Conservation (phyloP, 1,140 invertebrate genomes). For the Drosophila mojavensis region DNA sequence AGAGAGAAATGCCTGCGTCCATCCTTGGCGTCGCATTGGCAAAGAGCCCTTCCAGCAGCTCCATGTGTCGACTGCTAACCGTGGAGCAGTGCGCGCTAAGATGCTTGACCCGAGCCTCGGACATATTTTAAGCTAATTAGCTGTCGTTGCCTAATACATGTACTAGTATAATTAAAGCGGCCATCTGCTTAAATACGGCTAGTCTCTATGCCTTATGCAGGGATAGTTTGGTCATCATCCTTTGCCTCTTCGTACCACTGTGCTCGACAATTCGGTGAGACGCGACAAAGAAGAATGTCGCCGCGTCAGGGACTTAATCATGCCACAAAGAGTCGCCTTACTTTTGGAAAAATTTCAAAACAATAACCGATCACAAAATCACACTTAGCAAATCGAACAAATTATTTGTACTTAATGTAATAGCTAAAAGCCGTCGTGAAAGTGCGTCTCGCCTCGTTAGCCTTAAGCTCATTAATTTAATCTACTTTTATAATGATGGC, state of each 20-base stretch:
- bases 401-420: too few species aligned
- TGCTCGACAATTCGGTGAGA: constrained; percentile 29
- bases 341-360: constrained; percentile 38
- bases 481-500: too few species aligned
- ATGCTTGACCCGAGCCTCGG: constrained; percentile 7
- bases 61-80: constrained; percentile 4
- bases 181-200: too few species aligned
- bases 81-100: constrained; percentile 11
- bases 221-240: too few species aligned
- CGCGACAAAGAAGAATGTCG: constrained; percentile 36
- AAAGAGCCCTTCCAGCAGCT: constrained; percentile 43
- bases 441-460: too few species aligned
- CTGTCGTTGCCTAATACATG: background rate
- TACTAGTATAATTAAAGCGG: too few species aligned
- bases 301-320: constrained; percentile 39
- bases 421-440: too few species aligned
- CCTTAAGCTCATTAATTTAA: too few species aligned
- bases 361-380: constrained; percentile 36
- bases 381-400: background rate
- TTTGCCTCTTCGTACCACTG: constrained; percentile 20
- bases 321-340: constrained; percentile 22
- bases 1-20: constrained; percentile 52
- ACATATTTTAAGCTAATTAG: constrained; percentile 27
- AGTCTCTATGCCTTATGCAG: too few species aligned
- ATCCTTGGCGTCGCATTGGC: constrained; percentile 46